Evolutionary conservation across 2,797 vertebrate genomes (phyloP).

Genomic region (Calcarius lapponicus): DNA sequence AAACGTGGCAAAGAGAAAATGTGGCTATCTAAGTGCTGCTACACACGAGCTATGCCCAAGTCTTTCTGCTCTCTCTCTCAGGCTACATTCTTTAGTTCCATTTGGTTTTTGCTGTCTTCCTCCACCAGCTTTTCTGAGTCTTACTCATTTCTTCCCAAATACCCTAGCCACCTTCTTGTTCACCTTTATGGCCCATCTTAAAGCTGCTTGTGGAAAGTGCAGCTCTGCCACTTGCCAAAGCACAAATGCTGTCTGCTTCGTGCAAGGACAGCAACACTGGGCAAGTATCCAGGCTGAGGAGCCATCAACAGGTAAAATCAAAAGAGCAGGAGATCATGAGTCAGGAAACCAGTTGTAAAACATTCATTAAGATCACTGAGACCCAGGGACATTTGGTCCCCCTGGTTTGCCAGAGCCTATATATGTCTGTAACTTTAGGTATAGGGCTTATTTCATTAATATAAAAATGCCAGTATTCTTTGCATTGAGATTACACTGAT

Average conservation of each 20-base stretch:
- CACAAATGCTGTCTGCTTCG: not conserved
- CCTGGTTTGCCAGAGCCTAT: not conserved
- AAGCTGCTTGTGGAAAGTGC: not conserved
- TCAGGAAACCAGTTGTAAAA: not conserved
- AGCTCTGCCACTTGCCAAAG: not conserved
- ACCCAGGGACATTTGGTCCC: not conserved
- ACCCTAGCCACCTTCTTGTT: accelerated
- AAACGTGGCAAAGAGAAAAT: not conserved
- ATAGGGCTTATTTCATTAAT: not conserved
- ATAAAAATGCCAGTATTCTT: not conserved
- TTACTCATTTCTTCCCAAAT: not conserved
- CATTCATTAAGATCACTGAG: not conserved
- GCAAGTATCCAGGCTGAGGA: not conserved
- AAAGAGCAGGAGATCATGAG: not conserved
- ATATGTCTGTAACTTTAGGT: not conserved
- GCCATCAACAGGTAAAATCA: not conserved
- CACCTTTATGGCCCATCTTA: not conserved
- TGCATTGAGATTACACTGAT: not conserved
- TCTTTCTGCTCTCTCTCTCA: not conserved
- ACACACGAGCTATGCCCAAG: not conserved
- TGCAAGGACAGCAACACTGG: not conserved
- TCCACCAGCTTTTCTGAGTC: not conserved
- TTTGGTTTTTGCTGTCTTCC: not conserved
- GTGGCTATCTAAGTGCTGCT: not conserved
- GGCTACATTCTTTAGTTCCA: not conserved